Evolutionary conservation across 2,797 vertebrate genomes (phyloP), one percentile per base, ranked within the genome.

Genomic region (Myripristis jacobus): DNA sequence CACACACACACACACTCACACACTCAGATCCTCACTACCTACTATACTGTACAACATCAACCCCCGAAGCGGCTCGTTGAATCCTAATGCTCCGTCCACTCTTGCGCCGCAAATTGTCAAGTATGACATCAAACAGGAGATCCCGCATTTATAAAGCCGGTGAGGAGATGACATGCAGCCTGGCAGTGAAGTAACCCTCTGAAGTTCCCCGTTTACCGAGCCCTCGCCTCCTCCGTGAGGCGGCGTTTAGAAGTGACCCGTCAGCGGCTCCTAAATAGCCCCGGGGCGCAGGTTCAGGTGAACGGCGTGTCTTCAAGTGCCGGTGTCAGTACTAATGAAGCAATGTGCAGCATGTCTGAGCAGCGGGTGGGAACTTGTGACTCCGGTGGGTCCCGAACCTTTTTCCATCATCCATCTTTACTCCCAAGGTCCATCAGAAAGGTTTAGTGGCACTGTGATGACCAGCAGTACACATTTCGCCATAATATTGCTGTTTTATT

Each of bases 231-330:
- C 81, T 88, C 84, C 62, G 67, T 65, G 73, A 81, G 87, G 88
- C 88, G 76, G 86, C 70, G 91, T 89, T 90, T 67, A 79, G 67
- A 75, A 90, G 87, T 86, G 87, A 89, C 82, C 82, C 81, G 81
- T 34, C 57, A 77, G 81, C 66, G 34, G 68, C 67, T 73, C 77
- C 77, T 72, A 54, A 82, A 77, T 27, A 68, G 73, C 73, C 79
- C 46, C 46, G 8, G 80, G 66, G 80, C 76, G 84, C 87, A 82
- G 75, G 66, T 87, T 86, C 77, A 79, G 72, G 64, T 81, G 70
- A 68, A 73, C 15, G 12, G 38, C 38, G 38, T 15, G 38, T 12
- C 38, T 41, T 12, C 38, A 41, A 41, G 3, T 2, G 38, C 15
- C 38, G 3, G 38, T 15, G 12, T 13, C 11, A 13, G 2, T 10